Evolutionary conservation across 2,113 vertebrate genomes (phyloP).

Genomic region (Triplophysa rosa): DNA sequence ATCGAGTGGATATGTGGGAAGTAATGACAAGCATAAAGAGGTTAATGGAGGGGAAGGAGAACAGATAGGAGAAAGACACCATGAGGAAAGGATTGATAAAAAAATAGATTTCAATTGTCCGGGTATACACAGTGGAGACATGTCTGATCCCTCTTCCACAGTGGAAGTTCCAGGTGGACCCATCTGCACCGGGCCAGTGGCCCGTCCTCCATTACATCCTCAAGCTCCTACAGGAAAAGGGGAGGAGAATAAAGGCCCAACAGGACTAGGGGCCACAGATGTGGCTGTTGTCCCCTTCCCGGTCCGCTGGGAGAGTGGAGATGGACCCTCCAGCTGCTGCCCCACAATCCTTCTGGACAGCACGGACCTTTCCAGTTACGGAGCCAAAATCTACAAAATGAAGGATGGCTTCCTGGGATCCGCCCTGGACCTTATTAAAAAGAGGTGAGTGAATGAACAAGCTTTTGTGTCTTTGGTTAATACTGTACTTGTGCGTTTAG

Average conservation of each 20-base stretch:
- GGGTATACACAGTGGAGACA: not conserved
- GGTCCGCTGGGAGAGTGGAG: conserved; percentile 67
- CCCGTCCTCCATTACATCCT: conserved; percentile 76
- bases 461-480: not conserved
- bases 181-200: conserved; percentile 79
- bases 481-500: not conserved
- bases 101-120: not conserved
- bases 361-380: conserved; percentile 84
- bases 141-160: not conserved
- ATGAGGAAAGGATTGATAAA: not conserved
- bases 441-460: conserved; percentile 75
- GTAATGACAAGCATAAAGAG: conserved; percentile 8
- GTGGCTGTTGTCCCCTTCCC: conserved; percentile 63
- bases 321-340: conserved; percentile 83
- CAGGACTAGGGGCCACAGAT: conserved; percentile 31
- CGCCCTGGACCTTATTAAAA: conserved; percentile 88
- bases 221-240: conserved; percentile 29
- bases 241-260: not conserved
- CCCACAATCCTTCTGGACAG: conserved; percentile 83
- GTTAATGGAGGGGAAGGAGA: conserved; percentile 1
- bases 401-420: conserved; percentile 87
- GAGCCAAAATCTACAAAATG: conserved; percentile 88
- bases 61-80: not conserved
- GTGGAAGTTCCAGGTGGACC: conserved; percentile 44
- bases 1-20: not conserved